Conservation (phyloP, 2,113 vertebrate species). For the Kryptolebias marmoratus region DNA sequence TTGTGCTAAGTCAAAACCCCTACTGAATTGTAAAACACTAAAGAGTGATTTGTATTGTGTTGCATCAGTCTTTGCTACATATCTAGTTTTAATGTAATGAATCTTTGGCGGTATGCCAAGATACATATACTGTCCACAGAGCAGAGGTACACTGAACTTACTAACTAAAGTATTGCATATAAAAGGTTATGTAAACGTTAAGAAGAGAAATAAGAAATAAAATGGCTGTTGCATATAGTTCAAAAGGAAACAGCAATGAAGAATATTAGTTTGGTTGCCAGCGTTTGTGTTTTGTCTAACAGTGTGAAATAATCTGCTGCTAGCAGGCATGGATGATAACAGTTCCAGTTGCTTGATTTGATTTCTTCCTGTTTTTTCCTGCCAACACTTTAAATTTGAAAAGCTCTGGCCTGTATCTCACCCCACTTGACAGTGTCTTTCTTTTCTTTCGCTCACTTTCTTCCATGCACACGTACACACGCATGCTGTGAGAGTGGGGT, state of each 20-base stretch:
- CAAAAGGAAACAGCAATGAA: neutral
- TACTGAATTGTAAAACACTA: too few relatives aligned
- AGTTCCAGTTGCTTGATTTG: conserved; percentile 37
- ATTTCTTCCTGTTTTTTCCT: conserved; percentile 30
- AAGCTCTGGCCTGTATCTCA: conserved; percentile 28
- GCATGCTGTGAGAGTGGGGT: conserved; percentile 8
- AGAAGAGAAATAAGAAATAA: neutral
- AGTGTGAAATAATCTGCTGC: conserved; percentile 29
- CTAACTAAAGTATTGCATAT: too few relatives aligned
- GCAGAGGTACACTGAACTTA: too few relatives aligned
- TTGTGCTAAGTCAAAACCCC: too few relatives aligned
- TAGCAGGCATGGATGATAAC: conserved; percentile 36
- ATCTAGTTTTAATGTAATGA: too few relatives aligned
- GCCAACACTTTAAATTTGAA: conserved; percentile 37
- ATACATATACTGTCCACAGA: too few relatives aligned
- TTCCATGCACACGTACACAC: neutral
- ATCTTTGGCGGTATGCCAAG: too few relatives aligned
- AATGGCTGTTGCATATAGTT: neutral
- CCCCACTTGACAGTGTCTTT: conserved; percentile 3
- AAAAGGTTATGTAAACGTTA: too few relatives aligned
- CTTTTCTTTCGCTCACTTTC: neutral
- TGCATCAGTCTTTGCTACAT: too few relatives aligned
- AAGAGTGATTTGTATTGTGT: too few relatives aligned
- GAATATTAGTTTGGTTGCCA: conserved; percentile 9
- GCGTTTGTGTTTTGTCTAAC: conserved; percentile 27